Conservation (phyloP, 2,888 invertebrate species). For the Gari tellinella region DNA sequence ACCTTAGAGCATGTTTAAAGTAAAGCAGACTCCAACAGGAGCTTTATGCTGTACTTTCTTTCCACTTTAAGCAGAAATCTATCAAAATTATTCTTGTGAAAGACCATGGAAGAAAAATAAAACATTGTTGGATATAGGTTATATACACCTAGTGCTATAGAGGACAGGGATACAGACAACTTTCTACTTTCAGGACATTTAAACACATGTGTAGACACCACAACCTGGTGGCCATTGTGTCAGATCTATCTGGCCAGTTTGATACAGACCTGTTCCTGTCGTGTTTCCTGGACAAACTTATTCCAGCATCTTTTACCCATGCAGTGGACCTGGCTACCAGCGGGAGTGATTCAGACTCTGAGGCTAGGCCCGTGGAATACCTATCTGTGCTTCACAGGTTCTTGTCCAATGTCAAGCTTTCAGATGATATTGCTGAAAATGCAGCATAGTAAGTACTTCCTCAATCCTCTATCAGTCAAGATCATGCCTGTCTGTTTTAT, state of each 20-base stretch:
- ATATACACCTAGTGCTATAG: too few species aligned
- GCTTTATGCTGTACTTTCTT: too few species aligned
- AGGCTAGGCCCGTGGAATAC: slow-evolving; percentile 56
- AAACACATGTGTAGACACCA: slow-evolving; percentile 72
- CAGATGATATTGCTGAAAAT: slow-evolving; percentile 56
- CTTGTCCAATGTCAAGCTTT: slow-evolving; percentile 67
- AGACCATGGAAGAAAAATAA: too few species aligned
- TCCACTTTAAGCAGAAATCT: too few species aligned
- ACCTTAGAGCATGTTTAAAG: too few species aligned
- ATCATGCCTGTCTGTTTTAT: background rate
- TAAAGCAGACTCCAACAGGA: too few species aligned
- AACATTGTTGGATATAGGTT: too few species aligned
- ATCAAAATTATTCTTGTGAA: too few species aligned
- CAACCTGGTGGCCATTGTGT: slow-evolving; percentile 66
- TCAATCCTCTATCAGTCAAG: too few species aligned
- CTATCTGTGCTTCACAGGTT: slow-evolving; percentile 69
- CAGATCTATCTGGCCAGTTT: slow-evolving; percentile 64
- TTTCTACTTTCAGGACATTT: slow-evolving; percentile 68
- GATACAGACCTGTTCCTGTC: slow-evolving; percentile 66
- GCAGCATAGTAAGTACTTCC: slow-evolving; percentile 70
- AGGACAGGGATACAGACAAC: too few species aligned
- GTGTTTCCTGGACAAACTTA: slow-evolving; percentile 69
- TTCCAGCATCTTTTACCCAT: slow-evolving; percentile 75
- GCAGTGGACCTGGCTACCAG: slow-evolving; percentile 59
- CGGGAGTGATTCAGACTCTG: slow-evolving; percentile 73